Evolutionary conservation across 2,888 invertebrate species (phyloP), one percentile per base, ranked within the genome.

Genomic region (Drosophila formosana): DNA sequence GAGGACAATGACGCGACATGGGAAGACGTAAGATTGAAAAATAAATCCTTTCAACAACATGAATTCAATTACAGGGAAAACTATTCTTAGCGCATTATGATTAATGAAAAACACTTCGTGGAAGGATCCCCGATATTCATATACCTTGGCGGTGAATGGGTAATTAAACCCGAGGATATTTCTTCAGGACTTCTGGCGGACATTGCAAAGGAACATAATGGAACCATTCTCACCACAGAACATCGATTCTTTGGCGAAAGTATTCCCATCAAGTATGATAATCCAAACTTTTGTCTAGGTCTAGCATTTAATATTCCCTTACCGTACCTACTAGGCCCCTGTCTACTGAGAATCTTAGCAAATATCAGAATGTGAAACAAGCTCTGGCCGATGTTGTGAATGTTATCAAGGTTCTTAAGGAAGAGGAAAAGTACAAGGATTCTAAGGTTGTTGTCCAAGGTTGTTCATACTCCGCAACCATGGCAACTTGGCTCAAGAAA

Each of bases 181-280:
- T 85, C 87, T 25, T 89, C 87, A 0, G 96, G 96, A 2, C 93
- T 94, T 52, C 94, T 95, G 80, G 92, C 93, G 63, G 94, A 95
- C 51, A 91, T 95, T 75, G 95, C 95, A 0, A 72, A 88, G 47
- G 74, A 90, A 5, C 92, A 94, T 70, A 91, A 92, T 2, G 96
- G 95, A 0, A 93, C 94, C 0, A 92, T 96, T 76, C 95, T 96
- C 85, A 95, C 95, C 77, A 94, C 96, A 0, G 97, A 97, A 89
- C 97, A 97, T 90, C 93, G 97, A 69, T 97, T 94, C 91, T 97
- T 96, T 87, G 97, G 97, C 3, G 82, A 93, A 37, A 96, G 95
- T 70, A 93, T 93, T 72, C 96, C 96, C 0, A 95, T 94, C 23
- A 41, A 6, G 39, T 41, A 41, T 7, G 39, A 34, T 39, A 13